Evolutionary conservation across 2,113 vertebrate species (phyloP).

Genomic region (Zootoca vivipara): DNA sequence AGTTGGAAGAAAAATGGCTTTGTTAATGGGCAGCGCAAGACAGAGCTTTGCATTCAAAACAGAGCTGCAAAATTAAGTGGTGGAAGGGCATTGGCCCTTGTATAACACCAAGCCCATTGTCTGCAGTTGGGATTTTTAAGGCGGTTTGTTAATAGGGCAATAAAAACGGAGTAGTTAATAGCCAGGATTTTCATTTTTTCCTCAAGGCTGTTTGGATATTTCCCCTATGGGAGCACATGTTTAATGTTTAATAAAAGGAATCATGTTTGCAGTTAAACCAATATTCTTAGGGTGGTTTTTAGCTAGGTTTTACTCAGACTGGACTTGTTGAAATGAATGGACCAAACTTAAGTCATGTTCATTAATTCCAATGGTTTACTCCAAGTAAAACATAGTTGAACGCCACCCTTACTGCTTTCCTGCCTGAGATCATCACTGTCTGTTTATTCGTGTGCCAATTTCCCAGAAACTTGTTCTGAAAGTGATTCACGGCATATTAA

Average conservation of each 20-base stretch:
- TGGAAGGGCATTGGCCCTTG: slow-evolving; percentile 1
- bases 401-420: background rate
- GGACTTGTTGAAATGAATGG: no score
- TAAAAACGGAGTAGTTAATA: background rate
- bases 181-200: fast-evolving
- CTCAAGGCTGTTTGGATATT: background rate
- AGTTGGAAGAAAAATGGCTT: slow-evolving; percentile 33
- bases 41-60: background rate
- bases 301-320: no score
- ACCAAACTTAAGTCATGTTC: no score
- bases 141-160: background rate
- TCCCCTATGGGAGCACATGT: background rate
- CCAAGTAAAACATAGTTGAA: no score
- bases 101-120: background rate
- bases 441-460: no score
- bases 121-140: background rate
- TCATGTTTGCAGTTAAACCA: background rate
- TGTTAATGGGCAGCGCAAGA: slow-evolving; percentile 11
- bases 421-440: background rate
- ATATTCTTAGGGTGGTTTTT: background rate
- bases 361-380: no score
- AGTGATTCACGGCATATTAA: no score
- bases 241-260: background rate
- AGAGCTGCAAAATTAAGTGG: background rate
- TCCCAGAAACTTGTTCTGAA: no score